These are phyloP conservation scores for Heliconius ismenius DNA, from an alignment of 2,888 invertebrate genomes.

Conservation along the genomic window DNA sequence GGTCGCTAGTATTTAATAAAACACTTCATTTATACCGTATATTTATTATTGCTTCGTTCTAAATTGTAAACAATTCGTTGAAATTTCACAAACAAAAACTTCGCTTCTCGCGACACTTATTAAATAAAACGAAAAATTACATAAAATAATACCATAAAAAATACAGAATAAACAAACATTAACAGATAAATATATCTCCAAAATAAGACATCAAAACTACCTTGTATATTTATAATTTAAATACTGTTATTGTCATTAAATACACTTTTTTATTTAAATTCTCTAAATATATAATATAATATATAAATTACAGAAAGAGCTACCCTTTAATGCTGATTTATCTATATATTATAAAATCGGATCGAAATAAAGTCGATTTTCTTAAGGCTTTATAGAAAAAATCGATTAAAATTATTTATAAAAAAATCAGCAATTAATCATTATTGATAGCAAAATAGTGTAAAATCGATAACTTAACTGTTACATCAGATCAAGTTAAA, in stretches of 20 bases:
- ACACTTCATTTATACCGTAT: conserved; percentile 54
- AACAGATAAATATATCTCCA: conserved; percentile 74
- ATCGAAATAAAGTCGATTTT: conserved; percentile 46
- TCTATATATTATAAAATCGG: conserved; percentile 42
- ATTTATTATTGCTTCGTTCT: conserved; percentile 75
- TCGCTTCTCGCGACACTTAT: conserved; percentile 50
- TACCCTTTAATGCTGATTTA: conserved; percentile 16
- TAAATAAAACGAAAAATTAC: conserved; percentile 58
- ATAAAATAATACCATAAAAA: conserved; percentile 76
- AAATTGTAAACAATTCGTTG: conserved; percentile 79
- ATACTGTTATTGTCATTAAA: conserved; percentile 81
- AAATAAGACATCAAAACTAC: conserved; percentile 68
- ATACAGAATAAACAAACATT: conserved; percentile 71
- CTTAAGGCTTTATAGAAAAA: conserved; percentile 8
- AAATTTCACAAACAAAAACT: conserved; percentile 57
- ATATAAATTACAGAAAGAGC: conserved; percentile 42
- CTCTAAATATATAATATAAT: conserved; percentile 48
- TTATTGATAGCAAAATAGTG: conserved; percentile 3
- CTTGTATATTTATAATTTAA: conserved; percentile 57
- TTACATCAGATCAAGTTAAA: conserved; percentile 59
- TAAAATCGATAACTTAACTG: conserved; percentile 29
- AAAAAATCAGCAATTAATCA: conserved; percentile 12
- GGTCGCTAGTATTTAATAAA: conserved; percentile 56
- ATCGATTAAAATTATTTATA: conserved; percentile 4
- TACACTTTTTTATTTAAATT: conserved; percentile 57